phyloP scores from a whole-genome alignment of 2,888 invertebrate species.

The Matsumyia berberina region DNA sequence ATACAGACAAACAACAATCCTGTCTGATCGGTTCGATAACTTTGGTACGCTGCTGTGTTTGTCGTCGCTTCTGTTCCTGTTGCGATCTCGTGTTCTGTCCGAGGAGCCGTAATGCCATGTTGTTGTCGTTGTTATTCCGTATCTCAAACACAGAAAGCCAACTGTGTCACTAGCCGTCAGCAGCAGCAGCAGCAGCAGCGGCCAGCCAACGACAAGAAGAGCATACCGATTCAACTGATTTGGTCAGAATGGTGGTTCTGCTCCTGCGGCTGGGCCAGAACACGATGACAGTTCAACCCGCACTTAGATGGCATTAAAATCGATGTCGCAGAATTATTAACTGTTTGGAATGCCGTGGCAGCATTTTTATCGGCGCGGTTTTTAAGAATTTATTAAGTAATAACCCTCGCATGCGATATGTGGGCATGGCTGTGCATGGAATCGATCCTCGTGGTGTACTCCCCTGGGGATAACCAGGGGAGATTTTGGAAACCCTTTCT shows the following conservation, averaged over 20 bases:
- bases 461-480: neutral
- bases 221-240: constrained; percentile 72
- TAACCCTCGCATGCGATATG: constrained; percentile 52
- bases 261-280: constrained; percentile 21
- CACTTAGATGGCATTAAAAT: constrained; percentile 68
- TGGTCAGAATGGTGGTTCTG: constrained; percentile 63
- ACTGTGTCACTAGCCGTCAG: constrained; percentile 71
- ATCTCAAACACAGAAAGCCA: constrained; percentile 68
- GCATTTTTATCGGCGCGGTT: constrained; percentile 11
- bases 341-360: constrained; percentile 67
- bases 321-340: constrained; percentile 74
- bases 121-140: constrained; percentile 70
- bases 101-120: constrained; percentile 60
- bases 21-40: constrained; percentile 75
- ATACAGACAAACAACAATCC: constrained; percentile 67
- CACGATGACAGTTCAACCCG: constrained; percentile 70
- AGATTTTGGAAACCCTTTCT: neutral
- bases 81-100: constrained; percentile 70
- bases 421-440: constrained; percentile 40
- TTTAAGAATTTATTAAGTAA: constrained; percentile 70
- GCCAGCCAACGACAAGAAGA: constrained; percentile 45
- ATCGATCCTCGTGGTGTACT: constrained; percentile 24
- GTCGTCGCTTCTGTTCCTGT: constrained; percentile 76
- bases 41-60: constrained; percentile 74
- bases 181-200: constrained; percentile 11